Percentiles rank a stretch among this genome's conserved stretches.
Conservation (phyloP, 2,888 invertebrate genomes). For the Euclidia mi region DNA sequence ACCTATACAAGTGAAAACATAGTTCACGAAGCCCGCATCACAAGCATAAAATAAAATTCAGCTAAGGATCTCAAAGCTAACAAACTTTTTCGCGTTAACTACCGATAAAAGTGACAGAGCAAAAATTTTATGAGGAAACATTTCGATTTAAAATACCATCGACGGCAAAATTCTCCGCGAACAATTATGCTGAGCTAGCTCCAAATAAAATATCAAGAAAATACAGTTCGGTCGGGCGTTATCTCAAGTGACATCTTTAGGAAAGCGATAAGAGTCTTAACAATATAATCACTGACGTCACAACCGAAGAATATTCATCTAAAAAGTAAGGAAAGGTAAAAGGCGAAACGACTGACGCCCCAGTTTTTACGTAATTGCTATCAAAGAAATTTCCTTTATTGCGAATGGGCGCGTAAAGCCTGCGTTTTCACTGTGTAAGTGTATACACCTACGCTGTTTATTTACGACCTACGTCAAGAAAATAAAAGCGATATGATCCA, state of each 20-base stretch:
- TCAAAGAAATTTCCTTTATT: no score
- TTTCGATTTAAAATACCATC: slow-evolving; percentile 8
- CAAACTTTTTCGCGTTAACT: slow-evolving; percentile 6
- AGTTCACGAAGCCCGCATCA: not conserved
- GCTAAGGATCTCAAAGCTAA: not conserved
- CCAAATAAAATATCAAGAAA: not conserved
- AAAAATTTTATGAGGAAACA: not conserved
- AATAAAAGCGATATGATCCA: slow-evolving; percentile 1
- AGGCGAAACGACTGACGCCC: no score
- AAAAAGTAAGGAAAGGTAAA: no score
- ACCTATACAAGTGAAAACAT: not conserved
- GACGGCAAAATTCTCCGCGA: not conserved
- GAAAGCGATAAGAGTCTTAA: not conserved
- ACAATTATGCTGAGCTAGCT: slow-evolving; percentile 1
- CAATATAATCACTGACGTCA: slow-evolving; percentile 2
- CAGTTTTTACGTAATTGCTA: no score
- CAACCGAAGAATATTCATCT: not conserved
- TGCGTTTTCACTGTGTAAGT: no score
- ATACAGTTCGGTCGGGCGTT: not conserved
- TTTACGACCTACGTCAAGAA: slow-evolving; percentile 4
- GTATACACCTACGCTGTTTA: not conserved
- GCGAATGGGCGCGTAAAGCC: no score
- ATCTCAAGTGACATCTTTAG: slow-evolving; percentile 14
- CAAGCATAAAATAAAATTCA: not conserved
- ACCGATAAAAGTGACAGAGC: not conserved